phyloP scores from a whole-genome alignment of 2,888 invertebrate genomes.

The Crepidodera aurea region DNA sequence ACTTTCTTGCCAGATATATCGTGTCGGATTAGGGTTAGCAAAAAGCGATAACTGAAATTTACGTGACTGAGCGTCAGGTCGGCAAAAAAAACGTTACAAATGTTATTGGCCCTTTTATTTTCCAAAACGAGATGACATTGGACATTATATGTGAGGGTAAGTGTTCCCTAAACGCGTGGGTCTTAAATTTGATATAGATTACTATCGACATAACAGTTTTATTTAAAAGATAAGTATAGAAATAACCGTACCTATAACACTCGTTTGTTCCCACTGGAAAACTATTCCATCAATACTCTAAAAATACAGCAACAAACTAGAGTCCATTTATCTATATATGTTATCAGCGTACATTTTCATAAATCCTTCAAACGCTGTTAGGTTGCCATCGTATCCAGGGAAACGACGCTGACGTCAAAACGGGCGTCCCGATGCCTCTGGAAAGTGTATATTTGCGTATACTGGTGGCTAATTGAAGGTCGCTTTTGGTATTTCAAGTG shows the following conservation, averaged over 20 bases:
- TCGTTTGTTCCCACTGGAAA: not conserved
- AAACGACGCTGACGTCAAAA: constrained; percentile 48
- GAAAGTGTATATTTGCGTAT: constrained; percentile 27
- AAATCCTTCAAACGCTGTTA: not conserved
- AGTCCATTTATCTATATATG: not conserved
- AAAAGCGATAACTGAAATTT: constrained; percentile 17
- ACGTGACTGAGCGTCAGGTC: constrained; percentile 2
- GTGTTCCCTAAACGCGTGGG: not conserved
- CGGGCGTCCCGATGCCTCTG: constrained; percentile 30
- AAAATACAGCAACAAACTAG: not conserved
- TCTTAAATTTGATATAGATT: constrained; percentile 15
- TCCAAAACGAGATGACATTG: constrained; percentile 12
- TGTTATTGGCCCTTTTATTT: constrained; percentile 9
- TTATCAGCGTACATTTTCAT: constrained; percentile 3
- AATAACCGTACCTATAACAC: too few species aligned
- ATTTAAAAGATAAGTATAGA: too few species aligned
- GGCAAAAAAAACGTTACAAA: not conserved
- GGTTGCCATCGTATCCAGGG: constrained; percentile 44
- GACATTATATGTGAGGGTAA: not conserved
- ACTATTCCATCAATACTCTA: not conserved
- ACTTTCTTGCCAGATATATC: too few species aligned
- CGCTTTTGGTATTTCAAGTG: constrained; percentile 23
- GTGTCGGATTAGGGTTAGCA: constrained; percentile 1
- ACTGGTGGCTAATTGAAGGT: constrained; percentile 21
- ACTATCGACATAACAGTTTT: too few species aligned